Conservation (phyloP, 2,888 invertebrate species). For the Leptinotarsa haldemani region DNA sequence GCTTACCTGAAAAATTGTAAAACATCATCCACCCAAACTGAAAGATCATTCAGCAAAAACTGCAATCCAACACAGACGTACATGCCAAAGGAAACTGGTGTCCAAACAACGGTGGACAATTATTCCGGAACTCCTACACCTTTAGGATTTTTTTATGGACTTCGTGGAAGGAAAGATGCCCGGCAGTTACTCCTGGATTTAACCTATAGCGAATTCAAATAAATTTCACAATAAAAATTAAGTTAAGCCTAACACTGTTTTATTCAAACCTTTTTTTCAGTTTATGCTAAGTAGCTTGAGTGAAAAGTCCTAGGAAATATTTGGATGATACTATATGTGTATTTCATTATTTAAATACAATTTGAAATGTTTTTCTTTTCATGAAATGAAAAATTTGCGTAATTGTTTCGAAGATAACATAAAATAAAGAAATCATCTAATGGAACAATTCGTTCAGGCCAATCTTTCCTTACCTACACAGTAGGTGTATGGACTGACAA, state of each 20-base stretch:
- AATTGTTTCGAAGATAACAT: too few species aligned
- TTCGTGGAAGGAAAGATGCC: slow-evolving; percentile 70
- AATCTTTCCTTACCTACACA: too few species aligned
- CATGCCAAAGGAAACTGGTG: slow-evolving; percentile 63
- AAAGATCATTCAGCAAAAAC: slow-evolving; percentile 72
- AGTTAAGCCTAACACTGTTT: not conserved
- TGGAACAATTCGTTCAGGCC: too few species aligned
- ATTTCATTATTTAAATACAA: too few species aligned
- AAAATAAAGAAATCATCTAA: too few species aligned
- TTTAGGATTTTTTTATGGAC: slow-evolving; percentile 69
- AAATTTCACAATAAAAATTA: not conserved
- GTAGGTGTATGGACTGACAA: too few species aligned
- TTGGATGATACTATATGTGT: too few species aligned
- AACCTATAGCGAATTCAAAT: slow-evolving; percentile 44
- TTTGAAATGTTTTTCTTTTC: too few species aligned
- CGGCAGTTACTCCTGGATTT: slow-evolving; percentile 68
- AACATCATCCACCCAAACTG: slow-evolving; percentile 78
- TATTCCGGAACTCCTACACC: slow-evolving; percentile 62
- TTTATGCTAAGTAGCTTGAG: too few species aligned
- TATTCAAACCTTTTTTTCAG: not conserved
- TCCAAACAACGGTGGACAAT: slow-evolving; percentile 66
- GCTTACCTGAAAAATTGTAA: slow-evolving; percentile 72
- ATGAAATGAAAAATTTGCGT: too few species aligned
- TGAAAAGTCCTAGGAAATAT: too few species aligned
- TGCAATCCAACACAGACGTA: slow-evolving; percentile 73